Conservation (phyloP, 2,888 invertebrate species). For the Acleris emargana region DNA sequence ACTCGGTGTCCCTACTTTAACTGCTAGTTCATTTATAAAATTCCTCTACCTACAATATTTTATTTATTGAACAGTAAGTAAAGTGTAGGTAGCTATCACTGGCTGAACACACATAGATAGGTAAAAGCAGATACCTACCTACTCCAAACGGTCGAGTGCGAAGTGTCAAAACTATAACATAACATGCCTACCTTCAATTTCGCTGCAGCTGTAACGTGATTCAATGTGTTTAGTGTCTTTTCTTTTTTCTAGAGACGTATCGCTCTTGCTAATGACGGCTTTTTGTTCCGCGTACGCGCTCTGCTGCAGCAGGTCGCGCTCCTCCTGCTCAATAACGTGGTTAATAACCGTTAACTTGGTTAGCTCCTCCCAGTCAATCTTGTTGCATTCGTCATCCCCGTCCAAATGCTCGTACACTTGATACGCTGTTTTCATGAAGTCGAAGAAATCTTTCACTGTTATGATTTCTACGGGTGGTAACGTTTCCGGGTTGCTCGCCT, state of each 20-base stretch:
- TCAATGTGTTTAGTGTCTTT: constrained; percentile 53
- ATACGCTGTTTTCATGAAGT: constrained; percentile 89
- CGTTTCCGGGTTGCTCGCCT: constrained; percentile 60
- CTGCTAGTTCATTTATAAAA: too few relatives aligned
- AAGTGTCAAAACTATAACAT: too few relatives aligned
- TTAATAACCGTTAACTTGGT: constrained; percentile 77
- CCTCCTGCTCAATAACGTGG: constrained; percentile 75
- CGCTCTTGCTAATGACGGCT: constrained; percentile 68
- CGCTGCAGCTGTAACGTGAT: constrained; percentile 70
- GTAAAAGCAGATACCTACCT: too few relatives aligned
- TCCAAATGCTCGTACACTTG: constrained; percentile 84
- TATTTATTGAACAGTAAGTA: too few relatives aligned
- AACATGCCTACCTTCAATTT: constrained; percentile 63
- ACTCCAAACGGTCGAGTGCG: too few relatives aligned
- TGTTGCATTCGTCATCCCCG: constrained; percentile 69
- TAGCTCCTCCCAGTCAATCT: constrained; percentile 80
- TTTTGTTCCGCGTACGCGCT: constrained; percentile 62
- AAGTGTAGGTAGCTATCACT: too few relatives aligned
- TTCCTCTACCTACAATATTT: too few relatives aligned
- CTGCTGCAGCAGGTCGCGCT: constrained; percentile 71
- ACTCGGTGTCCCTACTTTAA: too few relatives aligned
- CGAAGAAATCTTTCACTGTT: constrained; percentile 87
- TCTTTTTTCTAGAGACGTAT: constrained; percentile 61
- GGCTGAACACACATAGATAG: too few relatives aligned
- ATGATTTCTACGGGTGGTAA: constrained; percentile 82